Percentiles rank a stretch among this genome's conserved stretches.
phyloP scores from a whole-genome alignment of 2,797 vertebrate species.

The Glyptemys insculpta region DNA sequence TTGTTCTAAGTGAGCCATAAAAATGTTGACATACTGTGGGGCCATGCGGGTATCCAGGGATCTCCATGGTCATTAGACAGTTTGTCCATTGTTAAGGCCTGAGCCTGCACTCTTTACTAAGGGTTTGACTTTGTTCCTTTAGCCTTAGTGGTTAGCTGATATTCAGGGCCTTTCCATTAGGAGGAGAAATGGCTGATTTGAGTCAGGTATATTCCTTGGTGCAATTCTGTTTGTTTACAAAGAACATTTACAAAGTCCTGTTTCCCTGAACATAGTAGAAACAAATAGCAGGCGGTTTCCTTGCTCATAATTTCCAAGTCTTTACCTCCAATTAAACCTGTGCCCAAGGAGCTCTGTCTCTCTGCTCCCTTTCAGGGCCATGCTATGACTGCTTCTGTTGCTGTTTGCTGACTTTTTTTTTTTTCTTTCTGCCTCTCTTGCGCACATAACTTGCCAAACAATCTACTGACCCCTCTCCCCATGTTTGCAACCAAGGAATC shows the following conservation, averaged over 20 bases:
- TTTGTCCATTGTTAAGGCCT: background rate
- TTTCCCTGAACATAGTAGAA: background rate
- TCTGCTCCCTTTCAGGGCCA: no score
- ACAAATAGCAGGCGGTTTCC: background rate
- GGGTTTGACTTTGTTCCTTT: background rate
- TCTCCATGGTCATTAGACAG: background rate
- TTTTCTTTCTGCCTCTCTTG: background rate
- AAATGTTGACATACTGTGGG: no score
- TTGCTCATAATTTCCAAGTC: background rate
- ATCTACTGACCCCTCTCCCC: background rate
- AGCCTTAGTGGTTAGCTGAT: accelerated
- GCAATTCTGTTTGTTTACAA: background rate
- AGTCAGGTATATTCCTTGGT: background rate
- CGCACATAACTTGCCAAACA: background rate
- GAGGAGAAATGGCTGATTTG: background rate
- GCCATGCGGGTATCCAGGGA: no score
- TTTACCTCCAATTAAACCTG: background rate
- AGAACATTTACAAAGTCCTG: background rate
- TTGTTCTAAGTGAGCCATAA: no score
- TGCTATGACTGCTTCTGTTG: background rate
- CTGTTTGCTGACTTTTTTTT: background rate
- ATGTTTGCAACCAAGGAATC: background rate
- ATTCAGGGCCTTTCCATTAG: background rate
- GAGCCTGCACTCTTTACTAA: accelerated
- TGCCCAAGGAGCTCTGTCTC: background rate